phyloP scores from a whole-genome alignment of 2,797 vertebrate species.

The Danio jaintianensis region DNA sequence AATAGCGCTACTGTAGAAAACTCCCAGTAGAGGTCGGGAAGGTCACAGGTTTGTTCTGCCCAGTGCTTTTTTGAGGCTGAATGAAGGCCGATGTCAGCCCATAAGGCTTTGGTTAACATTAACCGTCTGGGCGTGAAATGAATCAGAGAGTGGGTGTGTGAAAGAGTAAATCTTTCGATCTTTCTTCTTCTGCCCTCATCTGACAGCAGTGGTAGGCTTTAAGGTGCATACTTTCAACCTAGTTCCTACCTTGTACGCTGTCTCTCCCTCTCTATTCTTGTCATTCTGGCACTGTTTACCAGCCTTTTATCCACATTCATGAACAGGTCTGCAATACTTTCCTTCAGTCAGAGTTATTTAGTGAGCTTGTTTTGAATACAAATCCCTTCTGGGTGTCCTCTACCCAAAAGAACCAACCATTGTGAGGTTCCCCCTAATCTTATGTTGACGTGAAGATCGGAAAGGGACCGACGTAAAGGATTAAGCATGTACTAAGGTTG shows the following conservation, averaged over 20 bases:
- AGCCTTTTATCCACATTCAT: neutral
- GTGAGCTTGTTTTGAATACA: slow-evolving; percentile 2
- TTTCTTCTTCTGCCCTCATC: neutral
- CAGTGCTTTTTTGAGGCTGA: slow-evolving; percentile 33
- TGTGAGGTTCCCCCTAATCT: neutral
- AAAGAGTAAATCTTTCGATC: slow-evolving; percentile 10
- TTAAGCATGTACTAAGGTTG: slow-evolving; percentile 22
- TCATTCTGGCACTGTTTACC: neutral
- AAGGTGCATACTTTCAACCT: neutral
- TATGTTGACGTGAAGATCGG: neutral
- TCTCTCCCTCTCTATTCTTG: neutral
- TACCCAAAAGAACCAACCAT: neutral
- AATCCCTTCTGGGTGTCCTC: neutral
- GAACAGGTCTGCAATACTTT: neutral
- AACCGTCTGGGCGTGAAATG: slow-evolving; percentile 33
- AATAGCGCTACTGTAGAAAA: neutral
- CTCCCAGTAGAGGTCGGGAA: slow-evolving; percentile 5
- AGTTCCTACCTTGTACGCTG: neutral
- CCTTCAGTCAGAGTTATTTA: slow-evolving; percentile 1
- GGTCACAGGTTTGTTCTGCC: slow-evolving; percentile 33
- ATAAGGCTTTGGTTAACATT: slow-evolving; percentile 23
- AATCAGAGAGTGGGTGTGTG: neutral
- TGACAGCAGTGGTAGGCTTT: neutral
- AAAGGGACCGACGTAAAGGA: slow-evolving; percentile 14
- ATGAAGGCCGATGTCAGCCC: slow-evolving; percentile 26